Conservation (phyloP, 2,888 invertebrate species). For the Ennomos fuscantarius region DNA sequence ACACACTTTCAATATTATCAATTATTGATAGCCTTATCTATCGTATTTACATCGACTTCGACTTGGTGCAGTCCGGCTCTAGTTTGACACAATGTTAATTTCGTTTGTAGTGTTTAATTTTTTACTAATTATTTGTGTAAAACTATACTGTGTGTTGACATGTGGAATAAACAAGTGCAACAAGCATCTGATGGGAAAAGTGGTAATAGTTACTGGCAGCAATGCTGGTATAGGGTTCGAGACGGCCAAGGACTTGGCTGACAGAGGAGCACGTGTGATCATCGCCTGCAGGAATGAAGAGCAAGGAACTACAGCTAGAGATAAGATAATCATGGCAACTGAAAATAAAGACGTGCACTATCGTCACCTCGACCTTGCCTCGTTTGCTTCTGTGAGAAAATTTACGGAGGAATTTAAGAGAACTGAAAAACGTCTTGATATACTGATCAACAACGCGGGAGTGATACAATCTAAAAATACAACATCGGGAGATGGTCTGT, state of each 20-base stretch:
- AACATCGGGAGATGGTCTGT: constrained; percentile 86
- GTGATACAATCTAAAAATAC: constrained; percentile 64
- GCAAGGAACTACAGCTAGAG: constrained; percentile 84
- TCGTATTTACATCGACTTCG: too few relatives aligned
- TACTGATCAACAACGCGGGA: constrained; percentile 87
- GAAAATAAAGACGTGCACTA: constrained; percentile 64
- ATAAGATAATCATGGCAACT: constrained; percentile 54
- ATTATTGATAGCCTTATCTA: too few relatives aligned
- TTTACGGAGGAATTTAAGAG: constrained; percentile 85
- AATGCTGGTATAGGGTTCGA: constrained; percentile 93
- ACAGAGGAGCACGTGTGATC: constrained; percentile 90
- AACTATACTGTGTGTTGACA: constrained; percentile 52
- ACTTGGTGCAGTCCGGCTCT: too few relatives aligned
- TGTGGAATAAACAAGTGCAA: constrained; percentile 60
- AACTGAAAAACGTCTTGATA: constrained; percentile 81
- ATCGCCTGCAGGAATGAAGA: constrained; percentile 91
- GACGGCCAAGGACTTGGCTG: constrained; percentile 89
- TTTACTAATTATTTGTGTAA: constrained; percentile 34
- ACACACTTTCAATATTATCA: too few relatives aligned
- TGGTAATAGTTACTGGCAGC: constrained; percentile 93
- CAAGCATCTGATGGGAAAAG: constrained; percentile 89
- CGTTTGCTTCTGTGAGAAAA: constrained; percentile 81
- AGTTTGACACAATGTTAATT: constrained; percentile 40
- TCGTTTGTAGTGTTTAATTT: constrained; percentile 41
- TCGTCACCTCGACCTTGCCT: constrained; percentile 78